These are phyloP conservation scores for Alouatta palliata DNA, from an alignment of 2,113 vertebrate genomes.

Conservation along the genomic window DNA sequence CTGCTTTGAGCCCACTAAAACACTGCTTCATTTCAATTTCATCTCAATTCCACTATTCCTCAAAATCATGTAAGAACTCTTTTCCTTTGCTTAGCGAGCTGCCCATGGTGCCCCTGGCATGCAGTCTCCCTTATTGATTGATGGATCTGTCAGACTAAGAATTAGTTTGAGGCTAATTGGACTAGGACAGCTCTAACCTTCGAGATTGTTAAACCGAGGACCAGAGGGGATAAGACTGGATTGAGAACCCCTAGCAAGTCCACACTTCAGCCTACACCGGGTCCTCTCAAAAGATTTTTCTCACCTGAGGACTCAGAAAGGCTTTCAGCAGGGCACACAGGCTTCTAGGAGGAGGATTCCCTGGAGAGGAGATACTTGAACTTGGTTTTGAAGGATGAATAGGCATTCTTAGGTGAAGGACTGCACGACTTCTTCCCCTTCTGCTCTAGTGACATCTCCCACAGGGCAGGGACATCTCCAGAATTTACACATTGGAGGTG, in stretches of 20 bases:
- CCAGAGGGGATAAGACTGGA: neutral
- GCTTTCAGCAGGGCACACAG: neutral
- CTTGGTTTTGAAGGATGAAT: constrained; percentile 14
- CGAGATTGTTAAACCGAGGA: neutral
- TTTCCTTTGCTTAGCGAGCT: constrained; percentile 36
- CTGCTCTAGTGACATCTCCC: neutral
- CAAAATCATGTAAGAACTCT: neutral
- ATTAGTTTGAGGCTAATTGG: constrained; percentile 25
- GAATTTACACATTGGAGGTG: neutral
- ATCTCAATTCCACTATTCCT: neutral
- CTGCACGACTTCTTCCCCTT: neutral
- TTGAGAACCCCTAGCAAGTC: neutral
- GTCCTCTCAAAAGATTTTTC: neutral
- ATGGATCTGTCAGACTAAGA: neutral
- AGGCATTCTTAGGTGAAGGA: neutral
- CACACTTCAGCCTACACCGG: neutral
- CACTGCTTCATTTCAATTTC: neutral
- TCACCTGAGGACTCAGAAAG: neutral
- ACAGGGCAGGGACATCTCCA: neutral
- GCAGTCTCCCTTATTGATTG: neutral
- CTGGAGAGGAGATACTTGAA: neutral
- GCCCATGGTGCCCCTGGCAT: neutral
- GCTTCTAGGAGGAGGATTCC: neutral
- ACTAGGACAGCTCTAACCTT: neutral
- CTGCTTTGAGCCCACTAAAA: constrained; percentile 6